Evolutionary conservation across 2,113 vertebrate species (phyloP).

Genomic region (Apteryx owenii): DNA sequence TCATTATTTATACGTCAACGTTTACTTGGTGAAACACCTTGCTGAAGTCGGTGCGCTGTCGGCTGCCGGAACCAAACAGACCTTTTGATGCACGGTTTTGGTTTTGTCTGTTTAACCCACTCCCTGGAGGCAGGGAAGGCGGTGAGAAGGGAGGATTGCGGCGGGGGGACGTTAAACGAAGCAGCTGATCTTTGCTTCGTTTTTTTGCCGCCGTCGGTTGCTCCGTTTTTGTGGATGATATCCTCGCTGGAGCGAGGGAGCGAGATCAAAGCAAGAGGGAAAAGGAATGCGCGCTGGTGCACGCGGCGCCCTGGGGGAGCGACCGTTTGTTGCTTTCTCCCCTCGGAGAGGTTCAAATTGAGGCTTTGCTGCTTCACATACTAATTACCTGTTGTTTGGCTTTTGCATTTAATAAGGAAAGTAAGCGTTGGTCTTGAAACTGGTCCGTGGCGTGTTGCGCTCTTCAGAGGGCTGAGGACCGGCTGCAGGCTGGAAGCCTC

Average conservation of each 20-base stretch:
- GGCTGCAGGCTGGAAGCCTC: too few species aligned
- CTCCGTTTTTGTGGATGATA: not conserved
- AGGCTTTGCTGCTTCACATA: slow-evolving; percentile 10
- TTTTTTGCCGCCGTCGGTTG: not conserved
- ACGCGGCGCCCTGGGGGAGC: not conserved
- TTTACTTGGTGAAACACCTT: not conserved
- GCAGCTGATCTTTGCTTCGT: not conserved
- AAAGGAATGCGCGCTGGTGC: not conserved
- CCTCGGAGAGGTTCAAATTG: slow-evolving; percentile 46
- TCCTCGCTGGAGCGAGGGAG: not conserved
- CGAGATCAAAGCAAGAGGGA: slow-evolving; percentile 38
- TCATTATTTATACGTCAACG: slow-evolving; percentile 5
- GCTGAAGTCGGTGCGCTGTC: not conserved
- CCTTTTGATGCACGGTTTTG: not conserved
- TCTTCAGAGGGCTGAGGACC: not conserved
- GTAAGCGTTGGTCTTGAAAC: not conserved
- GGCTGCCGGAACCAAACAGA: not conserved
- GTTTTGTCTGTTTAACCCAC: not conserved
- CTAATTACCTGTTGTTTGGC: slow-evolving; percentile 48
- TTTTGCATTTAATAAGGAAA: slow-evolving; percentile 21
- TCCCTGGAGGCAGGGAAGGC: not conserved
- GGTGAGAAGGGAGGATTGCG: not conserved
- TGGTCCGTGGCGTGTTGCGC: not conserved
- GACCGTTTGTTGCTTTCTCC: slow-evolving; percentile 32
- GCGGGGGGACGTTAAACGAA: not conserved